A percentile compares a stretch with the other conserved stretches of the same genome.
Evolutionary conservation across 2,888 invertebrate species (phyloP).

Genomic region (Phlogophora meticulosa): DNA sequence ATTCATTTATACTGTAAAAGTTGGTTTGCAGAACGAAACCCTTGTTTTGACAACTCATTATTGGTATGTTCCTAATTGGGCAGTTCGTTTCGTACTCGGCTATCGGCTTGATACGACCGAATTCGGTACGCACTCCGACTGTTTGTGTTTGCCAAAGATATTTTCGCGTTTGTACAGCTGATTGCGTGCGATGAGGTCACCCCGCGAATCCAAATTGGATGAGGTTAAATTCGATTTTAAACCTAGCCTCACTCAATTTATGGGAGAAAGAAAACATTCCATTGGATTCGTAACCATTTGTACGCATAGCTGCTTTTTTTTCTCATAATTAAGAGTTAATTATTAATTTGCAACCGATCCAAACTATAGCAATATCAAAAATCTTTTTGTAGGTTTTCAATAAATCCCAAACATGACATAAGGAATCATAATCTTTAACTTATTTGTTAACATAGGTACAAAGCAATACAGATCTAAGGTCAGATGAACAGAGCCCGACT

Average conservation of each 20-base stretch:
- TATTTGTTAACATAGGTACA: no score
- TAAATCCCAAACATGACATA: not conserved
- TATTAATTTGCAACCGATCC: not conserved
- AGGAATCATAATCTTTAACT: no score
- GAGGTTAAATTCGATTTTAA: conserved; percentile 63
- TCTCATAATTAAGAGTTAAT: not conserved
- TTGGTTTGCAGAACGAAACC: conserved; percentile 71
- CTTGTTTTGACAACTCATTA: conserved; percentile 90
- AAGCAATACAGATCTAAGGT: no score
- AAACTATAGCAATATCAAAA: not conserved
- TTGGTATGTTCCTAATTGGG: conserved; percentile 87
- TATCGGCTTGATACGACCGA: conserved; percentile 72
- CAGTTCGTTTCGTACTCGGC: conserved; percentile 76
- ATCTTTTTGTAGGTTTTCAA: not conserved
- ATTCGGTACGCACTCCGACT: conserved; percentile 78
- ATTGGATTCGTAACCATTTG: conserved; percentile 23
- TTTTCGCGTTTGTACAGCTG: conserved; percentile 87
- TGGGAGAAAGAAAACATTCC: conserved; percentile 17
- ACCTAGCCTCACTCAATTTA: conserved; percentile 39
- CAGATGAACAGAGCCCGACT: no score
- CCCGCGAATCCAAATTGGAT: conserved; percentile 77
- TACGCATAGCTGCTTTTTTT: not conserved
- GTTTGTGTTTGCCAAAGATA: conserved; percentile 85
- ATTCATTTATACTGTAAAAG: conserved; percentile 54
- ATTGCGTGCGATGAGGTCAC: conserved; percentile 82